Evolutionary conservation across 2,888 invertebrate genomes (phyloP), one percentile per base, ranked within the genome.

Genomic region (Parelbella ahira): DNA sequence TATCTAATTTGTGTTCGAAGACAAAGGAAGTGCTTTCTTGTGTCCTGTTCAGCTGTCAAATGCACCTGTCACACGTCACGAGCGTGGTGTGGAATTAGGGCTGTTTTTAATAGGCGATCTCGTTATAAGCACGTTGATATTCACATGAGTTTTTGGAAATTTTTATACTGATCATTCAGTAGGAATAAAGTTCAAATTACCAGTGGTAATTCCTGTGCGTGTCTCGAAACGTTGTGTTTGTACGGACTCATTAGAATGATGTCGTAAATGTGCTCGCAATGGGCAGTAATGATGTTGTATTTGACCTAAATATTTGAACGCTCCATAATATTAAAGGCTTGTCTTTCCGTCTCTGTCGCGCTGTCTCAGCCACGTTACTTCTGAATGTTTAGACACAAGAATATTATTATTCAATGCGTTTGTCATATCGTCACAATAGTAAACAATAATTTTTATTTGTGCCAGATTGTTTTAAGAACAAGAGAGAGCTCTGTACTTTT

Each of bases 1-100:
- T 68, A 60, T 65, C 72, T 78, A 76, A 80, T 82, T 81, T 80
- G 76, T 77, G 66, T 77, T 69, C 39, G 62, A 63, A 75, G 62
- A 65, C 69, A 68, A 60, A 82, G 84, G 83, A 86, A 81, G 76
- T 77, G 58, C 58, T 60, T 59, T 67, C 65, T 58, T 68, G 65
- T 68, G 71, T 74, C 71, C 76, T 64, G 66, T 66, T 68, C 28
- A 28, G 27, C 27, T 34, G 34, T 34, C 33, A 18, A 37, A 6
- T 27, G 41, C 41, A 42, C 42, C 34, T 42, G 37, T 11, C 27
- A 19, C 24, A 18, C 5, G 23, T 28, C 15, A 28, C n/a, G 21
- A 3, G 9, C 10, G 9, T 10, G 8, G 15, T 10, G 11, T 34
- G 24, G 27, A 34, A 42, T 34, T 34, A 11, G 21, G 34, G 33